phyloP scores from a whole-genome alignment of 2,888 invertebrate genomes.

The Eupsilia transversa region DNA sequence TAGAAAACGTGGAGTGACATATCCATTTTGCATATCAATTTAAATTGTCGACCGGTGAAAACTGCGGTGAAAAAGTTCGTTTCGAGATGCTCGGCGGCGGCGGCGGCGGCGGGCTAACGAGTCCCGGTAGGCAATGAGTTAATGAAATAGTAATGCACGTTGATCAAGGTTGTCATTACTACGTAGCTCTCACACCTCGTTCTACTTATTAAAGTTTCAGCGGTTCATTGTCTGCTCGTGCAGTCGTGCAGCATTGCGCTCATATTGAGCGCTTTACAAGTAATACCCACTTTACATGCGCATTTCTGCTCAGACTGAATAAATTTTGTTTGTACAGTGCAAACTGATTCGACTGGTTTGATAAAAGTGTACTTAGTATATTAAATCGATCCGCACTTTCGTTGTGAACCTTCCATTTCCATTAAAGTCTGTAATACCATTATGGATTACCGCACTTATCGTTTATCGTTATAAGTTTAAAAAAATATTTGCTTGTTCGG shows the following conservation, averaged over 20 bases:
- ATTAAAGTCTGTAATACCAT: conserved; percentile 32
- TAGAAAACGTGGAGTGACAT: conserved; percentile 37
- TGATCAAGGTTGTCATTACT: conserved; percentile 65
- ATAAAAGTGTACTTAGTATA: conserved; percentile 58
- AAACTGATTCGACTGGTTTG: conserved; percentile 43
- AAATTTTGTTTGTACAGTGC: conserved; percentile 63
- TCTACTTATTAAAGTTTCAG: conserved; percentile 84
- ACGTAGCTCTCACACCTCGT: conserved; percentile 51
- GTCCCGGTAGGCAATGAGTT: conserved; percentile 27
- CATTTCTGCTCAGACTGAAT: conserved; percentile 68
- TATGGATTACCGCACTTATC: conserved; percentile 22
- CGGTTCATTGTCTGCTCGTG: conserved; percentile 74
- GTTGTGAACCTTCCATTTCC: conserved; percentile 40
- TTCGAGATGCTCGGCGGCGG: conserved; percentile 1
- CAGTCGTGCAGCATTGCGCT: conserved; percentile 65
- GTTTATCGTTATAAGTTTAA: conserved; percentile 35
- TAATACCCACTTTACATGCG: conserved; percentile 75
- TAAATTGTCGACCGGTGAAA: conserved; percentile 10
- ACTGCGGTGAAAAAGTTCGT: conserved; percentile 12
- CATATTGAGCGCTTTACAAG: conserved; percentile 75
- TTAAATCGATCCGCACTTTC: conserved; percentile 58
- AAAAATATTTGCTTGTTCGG: conserved; percentile 30
- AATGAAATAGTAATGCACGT: conserved; percentile 49
- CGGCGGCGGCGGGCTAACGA: conserved; percentile 11
- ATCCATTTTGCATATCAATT: conserved; percentile 48